Evolutionary conservation across 2,113 vertebrate species (phyloP).

Genomic region (Oncorhynchus tshawytscha): DNA sequence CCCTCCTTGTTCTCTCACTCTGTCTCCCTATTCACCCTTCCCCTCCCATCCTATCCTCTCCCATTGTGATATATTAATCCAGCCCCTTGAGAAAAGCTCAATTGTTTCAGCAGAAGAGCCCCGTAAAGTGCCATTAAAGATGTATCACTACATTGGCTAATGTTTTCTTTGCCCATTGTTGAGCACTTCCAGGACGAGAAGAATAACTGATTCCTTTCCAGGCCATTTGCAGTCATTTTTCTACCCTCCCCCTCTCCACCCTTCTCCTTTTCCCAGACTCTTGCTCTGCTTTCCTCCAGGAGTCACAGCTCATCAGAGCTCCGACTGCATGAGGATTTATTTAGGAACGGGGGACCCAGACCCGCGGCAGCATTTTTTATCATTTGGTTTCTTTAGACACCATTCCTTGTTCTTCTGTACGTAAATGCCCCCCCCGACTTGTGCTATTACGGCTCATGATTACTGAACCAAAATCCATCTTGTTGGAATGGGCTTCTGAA

Average conservation of each 20-base stretch:
- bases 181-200: slow-evolving; percentile 33
- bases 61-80: slow-evolving; percentile 35
- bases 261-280: neutral
- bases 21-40: neutral
- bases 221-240: slow-evolving; percentile 43
- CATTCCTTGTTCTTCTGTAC: slow-evolving; percentile 12
- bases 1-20: neutral
- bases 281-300: neutral
- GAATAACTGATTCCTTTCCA: slow-evolving; percentile 52
- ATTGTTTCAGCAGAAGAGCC: slow-evolving; percentile 38
- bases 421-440: slow-evolving; percentile 9
- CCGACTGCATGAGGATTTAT: slow-evolving; percentile 19
- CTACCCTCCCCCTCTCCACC: neutral
- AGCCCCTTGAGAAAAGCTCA: slow-evolving; percentile 42
- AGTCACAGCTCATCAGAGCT: slow-evolving; percentile 32
- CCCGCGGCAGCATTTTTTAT: slow-evolving; percentile 14
- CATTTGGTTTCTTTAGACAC: slow-evolving; percentile 23
- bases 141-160: slow-evolving; percentile 50
- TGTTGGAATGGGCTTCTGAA: neutral
- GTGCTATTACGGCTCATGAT: neutral
- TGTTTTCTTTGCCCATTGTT: slow-evolving; percentile 45
- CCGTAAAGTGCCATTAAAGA: slow-evolving; percentile 48
- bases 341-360: neutral
- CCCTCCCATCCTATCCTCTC: too few species aligned
- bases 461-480: slow-evolving; percentile 15